These are phyloP conservation scores for Teleogryllus oceanicus DNA, from an alignment of 2,888 invertebrate genomes.

Conservation along the genomic window DNA sequence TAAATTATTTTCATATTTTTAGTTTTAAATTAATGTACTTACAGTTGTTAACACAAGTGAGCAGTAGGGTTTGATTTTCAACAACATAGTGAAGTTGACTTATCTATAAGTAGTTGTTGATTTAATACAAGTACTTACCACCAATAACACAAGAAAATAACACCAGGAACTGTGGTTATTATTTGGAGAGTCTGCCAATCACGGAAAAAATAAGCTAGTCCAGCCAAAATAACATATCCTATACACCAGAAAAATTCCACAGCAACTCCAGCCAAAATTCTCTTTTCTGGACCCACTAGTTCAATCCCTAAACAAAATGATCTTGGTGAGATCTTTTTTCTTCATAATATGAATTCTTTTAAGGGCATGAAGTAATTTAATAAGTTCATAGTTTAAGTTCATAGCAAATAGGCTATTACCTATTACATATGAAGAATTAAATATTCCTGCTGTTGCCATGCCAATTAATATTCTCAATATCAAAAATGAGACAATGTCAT, in stretches of 20 bases:
- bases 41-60: no score
- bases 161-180: conserved; percentile 64
- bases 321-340: no score
- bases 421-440: conserved; percentile 65
- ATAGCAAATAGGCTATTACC: background rate
- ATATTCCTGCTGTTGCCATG: conserved; percentile 61
- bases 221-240: conserved; percentile 65
- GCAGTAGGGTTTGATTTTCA: no score
- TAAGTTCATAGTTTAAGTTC: background rate
- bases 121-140: conserved; percentile 50
- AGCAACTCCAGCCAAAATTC: conserved; percentile 65
- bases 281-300: conserved; percentile 67
- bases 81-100: no score
- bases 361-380: background rate
- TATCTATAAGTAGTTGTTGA: no score
- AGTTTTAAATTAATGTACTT: no score
- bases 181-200: conserved; percentile 69
- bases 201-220: conserved; percentile 61
- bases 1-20: background rate
- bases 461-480: conserved; percentile 47
- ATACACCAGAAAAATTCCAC: conserved; percentile 71
- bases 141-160: conserved; percentile 64
- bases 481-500: background rate
- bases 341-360: background rate
- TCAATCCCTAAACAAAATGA: conserved; percentile 52